Percentiles rank a stretch among this genome's conserved stretches.
Conservation (phyloP, 2,113 vertebrate genomes). For the Phaethornis superciliosus region DNA sequence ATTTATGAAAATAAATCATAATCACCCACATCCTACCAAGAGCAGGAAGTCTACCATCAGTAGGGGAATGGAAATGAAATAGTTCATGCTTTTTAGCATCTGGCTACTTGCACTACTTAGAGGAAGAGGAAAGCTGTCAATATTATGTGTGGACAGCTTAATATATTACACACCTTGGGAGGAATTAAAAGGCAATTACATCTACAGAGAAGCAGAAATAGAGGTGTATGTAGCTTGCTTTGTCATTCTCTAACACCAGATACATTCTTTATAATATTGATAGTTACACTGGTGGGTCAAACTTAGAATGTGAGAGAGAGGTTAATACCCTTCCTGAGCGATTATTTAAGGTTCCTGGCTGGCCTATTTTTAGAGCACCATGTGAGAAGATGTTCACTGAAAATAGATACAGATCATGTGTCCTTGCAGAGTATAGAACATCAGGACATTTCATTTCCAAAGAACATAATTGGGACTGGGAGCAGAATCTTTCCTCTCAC, state of each 20-base stretch:
- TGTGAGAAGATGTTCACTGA: conserved; percentile 73
- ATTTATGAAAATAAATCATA: neutral
- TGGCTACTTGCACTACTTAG: neutral
- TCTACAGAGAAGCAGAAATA: neutral
- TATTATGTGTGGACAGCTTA: neutral
- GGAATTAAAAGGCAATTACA: neutral
- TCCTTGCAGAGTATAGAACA: conserved; percentile 75
- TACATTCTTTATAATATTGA: conserved; percentile 35
- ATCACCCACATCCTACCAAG: neutral
- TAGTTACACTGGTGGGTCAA: conserved; percentile 55
- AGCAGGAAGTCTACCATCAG: neutral
- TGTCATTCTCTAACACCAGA: conserved; percentile 23
- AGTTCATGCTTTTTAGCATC: neutral
- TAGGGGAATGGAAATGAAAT: neutral
- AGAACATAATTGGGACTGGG: conserved; percentile 65
- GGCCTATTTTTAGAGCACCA: conserved; percentile 78
- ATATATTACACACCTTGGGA: neutral
- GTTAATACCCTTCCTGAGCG: conserved; percentile 77
- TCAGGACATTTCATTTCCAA: conserved; percentile 75
- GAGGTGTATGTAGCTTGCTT: neutral
- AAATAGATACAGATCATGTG: conserved; percentile 81
- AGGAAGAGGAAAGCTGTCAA: neutral
- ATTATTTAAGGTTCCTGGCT: conserved; percentile 79
- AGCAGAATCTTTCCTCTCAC: conserved; percentile 63
- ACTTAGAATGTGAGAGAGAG: conserved; percentile 71